These are phyloP conservation scores for Drosophila crucigera DNA, from an alignment of 2,888 invertebrate species.

Conservation along the genomic window DNA sequence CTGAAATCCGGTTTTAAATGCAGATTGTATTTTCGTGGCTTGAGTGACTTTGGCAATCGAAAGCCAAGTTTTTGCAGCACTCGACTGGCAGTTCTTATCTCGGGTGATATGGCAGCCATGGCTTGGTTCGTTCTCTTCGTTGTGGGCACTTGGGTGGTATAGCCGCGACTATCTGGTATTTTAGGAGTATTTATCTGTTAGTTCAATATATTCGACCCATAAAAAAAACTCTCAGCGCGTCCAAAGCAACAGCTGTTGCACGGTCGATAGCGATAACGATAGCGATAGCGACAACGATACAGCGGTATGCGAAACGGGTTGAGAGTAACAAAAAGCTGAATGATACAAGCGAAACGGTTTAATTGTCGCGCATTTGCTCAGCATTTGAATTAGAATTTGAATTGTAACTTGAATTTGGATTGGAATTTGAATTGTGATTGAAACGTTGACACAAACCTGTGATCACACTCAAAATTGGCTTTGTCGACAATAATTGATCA, in stretches of 20 bases:
- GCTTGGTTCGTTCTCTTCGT: slow-evolving; percentile 29
- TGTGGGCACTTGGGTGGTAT: slow-evolving; percentile 61
- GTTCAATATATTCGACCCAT: slow-evolving; percentile 1
- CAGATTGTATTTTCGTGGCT: slow-evolving; percentile 88
- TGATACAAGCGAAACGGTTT: slow-evolving; percentile 27
- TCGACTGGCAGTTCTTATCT: slow-evolving; percentile 80
- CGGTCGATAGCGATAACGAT: slow-evolving; percentile 20
- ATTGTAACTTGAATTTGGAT: not conserved
- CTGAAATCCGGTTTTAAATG: slow-evolving; percentile 88
- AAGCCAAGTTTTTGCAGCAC: slow-evolving; percentile 83
- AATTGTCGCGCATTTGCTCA: not conserved
- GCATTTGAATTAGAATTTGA: slow-evolving; percentile 13
- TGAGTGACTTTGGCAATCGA: slow-evolving; percentile 87
- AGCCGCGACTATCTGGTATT: slow-evolving; percentile 50
- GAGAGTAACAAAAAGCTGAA: slow-evolving; percentile 31
- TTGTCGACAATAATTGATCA: slow-evolving; percentile 73
- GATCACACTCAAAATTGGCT: slow-evolving; percentile 66
- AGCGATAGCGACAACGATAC: slow-evolving; percentile 2
- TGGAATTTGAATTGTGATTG: not conserved
- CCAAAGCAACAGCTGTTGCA: slow-evolving; percentile 27
- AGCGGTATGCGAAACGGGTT: not conserved
- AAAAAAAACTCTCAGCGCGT: slow-evolving; percentile 8
- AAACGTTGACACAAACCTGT: slow-evolving; percentile 59
- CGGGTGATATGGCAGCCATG: slow-evolving; percentile 64
- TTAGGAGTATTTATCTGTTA: slow-evolving; percentile 21